These are phyloP conservation scores for Hucho hucho DNA, from an alignment of 2,113 vertebrate genomes.

Conservation along the genomic window DNA sequence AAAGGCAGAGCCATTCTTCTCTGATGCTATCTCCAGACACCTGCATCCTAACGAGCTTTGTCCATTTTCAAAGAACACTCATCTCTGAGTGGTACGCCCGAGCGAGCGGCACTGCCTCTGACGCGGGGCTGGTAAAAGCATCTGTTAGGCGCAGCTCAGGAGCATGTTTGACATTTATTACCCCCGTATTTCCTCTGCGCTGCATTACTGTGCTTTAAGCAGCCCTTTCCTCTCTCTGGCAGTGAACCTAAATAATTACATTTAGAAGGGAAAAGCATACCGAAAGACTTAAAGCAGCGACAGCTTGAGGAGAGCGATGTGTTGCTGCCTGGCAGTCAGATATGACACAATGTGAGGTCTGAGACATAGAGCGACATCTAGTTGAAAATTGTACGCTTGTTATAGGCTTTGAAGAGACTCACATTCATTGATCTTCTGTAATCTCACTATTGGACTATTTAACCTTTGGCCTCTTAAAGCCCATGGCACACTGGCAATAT, in stretches of 20 bases:
- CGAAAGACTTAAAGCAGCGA: slow-evolving; percentile 60
- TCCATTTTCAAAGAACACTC: slow-evolving; percentile 76
- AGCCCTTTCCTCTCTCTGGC: slow-evolving; percentile 67
- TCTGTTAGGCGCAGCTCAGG: slow-evolving; percentile 75
- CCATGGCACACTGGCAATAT: no score
- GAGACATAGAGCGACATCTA: slow-evolving; percentile 22
- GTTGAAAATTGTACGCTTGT: neutral
- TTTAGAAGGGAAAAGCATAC: slow-evolving; percentile 66
- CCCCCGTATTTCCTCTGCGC: slow-evolving; percentile 72
- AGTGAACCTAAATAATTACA: slow-evolving; percentile 80
- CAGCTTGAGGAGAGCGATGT: slow-evolving; percentile 70
- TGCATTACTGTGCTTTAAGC: slow-evolving; percentile 70
- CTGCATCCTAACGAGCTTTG: slow-evolving; percentile 79
- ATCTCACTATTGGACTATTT: neutral
- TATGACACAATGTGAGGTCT: slow-evolving; percentile 73
- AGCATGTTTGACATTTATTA: slow-evolving; percentile 75
- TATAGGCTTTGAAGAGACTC: neutral
- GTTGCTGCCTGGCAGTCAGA: slow-evolving; percentile 71
- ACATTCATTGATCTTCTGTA: neutral
- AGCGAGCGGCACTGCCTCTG: slow-evolving; percentile 66
- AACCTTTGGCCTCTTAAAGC: neutral
- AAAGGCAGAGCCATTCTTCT: slow-evolving; percentile 68
- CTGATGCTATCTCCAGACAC: slow-evolving; percentile 71
- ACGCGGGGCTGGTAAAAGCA: slow-evolving; percentile 77
- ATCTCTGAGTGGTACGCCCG: slow-evolving; percentile 60